Conservation (phyloP, 2,113 vertebrate species). For the Phrynocephalus versicolor region DNA sequence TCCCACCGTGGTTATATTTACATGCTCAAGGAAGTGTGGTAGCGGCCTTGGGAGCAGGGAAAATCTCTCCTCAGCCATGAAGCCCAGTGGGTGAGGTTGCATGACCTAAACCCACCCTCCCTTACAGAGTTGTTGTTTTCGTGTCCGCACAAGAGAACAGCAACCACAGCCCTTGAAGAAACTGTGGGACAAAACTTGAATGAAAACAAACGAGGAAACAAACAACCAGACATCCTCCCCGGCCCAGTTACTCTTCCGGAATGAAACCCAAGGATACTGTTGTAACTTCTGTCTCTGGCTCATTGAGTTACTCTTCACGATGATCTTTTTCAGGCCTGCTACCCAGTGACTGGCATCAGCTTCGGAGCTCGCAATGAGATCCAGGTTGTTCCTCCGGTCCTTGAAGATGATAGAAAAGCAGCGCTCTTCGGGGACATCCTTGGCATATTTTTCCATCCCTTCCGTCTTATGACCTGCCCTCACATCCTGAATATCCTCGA, state of each 20-base stretch:
- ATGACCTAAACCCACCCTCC: not conserved
- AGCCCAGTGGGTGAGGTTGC: not conserved
- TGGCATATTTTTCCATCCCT: conserved; percentile 86
- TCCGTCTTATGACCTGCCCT: conserved; percentile 90
- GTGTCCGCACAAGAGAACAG: too few species aligned
- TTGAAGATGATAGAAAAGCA: conserved; percentile 97
- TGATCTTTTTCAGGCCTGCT: conserved; percentile 83
- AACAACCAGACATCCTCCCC: not conserved
- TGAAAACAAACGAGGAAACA: not conserved
- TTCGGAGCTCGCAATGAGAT: conserved; percentile 80
- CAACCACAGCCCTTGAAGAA: too few species aligned
- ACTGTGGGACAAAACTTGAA: not conserved
- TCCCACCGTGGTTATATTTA: too few species aligned
- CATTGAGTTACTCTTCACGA: conserved; percentile 81
- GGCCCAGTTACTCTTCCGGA: not conserved
- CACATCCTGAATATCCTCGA: conserved; percentile 91
- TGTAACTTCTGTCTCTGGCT: conserved; percentile 84
- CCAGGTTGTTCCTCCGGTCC: conserved; percentile 84
- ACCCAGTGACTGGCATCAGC: conserved; percentile 84
- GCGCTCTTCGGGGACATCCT: conserved; percentile 73
- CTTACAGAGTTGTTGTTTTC: not conserved
- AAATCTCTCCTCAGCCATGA: not conserved
- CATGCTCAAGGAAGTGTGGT: too few species aligned
- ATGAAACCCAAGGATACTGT: conserved; percentile 89
- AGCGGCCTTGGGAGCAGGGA: too few species aligned